Percentiles rank a stretch among this genome's conserved stretches.
Conservation (phyloP, 2,888 invertebrate species). For the Strigamia crassipes region DNA sequence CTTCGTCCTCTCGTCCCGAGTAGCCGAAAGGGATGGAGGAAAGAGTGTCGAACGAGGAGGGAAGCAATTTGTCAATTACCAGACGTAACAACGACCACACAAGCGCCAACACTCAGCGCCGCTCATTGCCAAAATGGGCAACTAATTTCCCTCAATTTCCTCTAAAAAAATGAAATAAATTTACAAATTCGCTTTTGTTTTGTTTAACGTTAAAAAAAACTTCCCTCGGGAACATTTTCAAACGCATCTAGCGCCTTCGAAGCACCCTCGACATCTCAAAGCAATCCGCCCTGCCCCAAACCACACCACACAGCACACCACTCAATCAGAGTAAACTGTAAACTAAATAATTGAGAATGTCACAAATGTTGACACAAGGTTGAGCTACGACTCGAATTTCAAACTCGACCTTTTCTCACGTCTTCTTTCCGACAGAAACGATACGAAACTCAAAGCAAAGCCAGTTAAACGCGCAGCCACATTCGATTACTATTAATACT, state of each 20-base stretch:
- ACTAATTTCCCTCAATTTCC: not conserved
- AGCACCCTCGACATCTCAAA: not conserved
- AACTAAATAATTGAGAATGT: not conserved
- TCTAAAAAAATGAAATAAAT: not conserved
- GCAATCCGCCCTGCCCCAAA: no score
- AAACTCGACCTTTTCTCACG: no score
- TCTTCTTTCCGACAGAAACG: no score
- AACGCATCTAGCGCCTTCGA: not conserved
- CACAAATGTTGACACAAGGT: not conserved
- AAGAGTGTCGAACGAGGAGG: not conserved
- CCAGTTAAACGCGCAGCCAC: no score
- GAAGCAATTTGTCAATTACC: conserved; percentile 10
- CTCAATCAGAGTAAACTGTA: not conserved
- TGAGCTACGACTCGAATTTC: not conserved
- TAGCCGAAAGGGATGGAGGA: not conserved
- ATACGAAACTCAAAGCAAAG: no score
- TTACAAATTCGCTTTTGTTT: no score
- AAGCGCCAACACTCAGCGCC: not conserved
- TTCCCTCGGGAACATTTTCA: not conserved
- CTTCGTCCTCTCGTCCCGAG: not conserved
- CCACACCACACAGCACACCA: no score
- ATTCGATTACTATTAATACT: no score
- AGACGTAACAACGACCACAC: not conserved
- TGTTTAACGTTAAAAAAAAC: no score
- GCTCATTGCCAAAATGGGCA: not conserved